Evolutionary conservation across 2,888 invertebrate genomes (phyloP).

Genomic region (Chloroclysta siterata): DNA sequence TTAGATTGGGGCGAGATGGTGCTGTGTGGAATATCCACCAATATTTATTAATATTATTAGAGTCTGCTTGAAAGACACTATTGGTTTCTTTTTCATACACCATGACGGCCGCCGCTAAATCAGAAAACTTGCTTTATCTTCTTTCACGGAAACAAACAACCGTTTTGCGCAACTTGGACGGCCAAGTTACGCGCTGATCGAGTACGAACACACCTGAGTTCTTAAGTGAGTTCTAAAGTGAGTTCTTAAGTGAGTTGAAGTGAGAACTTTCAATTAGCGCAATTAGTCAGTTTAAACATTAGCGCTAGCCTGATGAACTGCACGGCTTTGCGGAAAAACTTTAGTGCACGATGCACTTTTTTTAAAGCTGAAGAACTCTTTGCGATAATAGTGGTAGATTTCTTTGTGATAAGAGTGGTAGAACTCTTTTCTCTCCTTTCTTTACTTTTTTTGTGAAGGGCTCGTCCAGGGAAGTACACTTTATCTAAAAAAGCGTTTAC

Average conservation of each 20-base stretch:
- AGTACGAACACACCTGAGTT: conserved; percentile 32
- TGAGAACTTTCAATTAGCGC: conserved; percentile 39
- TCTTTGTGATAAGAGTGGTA: no score
- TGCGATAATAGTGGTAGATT: no score
- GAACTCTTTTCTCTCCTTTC: no score
- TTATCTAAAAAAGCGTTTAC: conserved; percentile 58
- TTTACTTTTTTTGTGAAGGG: no score
- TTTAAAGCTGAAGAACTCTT: no score
- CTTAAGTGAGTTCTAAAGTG: conserved; percentile 14
- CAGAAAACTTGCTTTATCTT: not conserved
- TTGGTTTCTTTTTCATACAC: no score
- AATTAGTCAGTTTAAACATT: conserved; percentile 34
- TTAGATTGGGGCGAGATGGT: no score
- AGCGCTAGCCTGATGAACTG: conserved; percentile 15
- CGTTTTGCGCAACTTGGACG: conserved; percentile 12
- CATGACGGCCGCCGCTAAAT: no score
- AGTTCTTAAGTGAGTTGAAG: conserved; percentile 15
- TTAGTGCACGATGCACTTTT: not conserved
- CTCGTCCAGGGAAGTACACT: no score
- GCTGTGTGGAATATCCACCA: no score
- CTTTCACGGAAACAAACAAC: not conserved
- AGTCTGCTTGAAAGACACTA: no score
- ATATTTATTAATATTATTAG: no score
- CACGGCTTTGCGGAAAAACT: conserved; percentile 20
- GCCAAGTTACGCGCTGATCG: conserved; percentile 20